Evolutionary conservation across 2,797 vertebrate genomes (phyloP).

Genomic region (Antennarius maculatus): DNA sequence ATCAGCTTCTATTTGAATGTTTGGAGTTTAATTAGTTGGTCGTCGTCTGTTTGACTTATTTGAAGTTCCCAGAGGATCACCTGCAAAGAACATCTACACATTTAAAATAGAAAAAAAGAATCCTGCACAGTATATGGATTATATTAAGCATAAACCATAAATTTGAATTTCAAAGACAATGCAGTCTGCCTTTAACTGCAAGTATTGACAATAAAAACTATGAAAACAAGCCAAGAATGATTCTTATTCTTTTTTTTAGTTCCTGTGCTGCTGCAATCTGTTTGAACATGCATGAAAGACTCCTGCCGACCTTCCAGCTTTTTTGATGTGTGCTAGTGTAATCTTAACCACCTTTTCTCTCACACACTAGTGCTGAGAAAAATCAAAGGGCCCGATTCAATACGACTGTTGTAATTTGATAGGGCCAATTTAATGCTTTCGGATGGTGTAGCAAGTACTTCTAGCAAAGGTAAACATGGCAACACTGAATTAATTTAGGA

Average conservation of each 20-base stretch:
- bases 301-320: slow-evolving; percentile 59
- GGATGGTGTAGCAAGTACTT: slow-evolving; percentile 40
- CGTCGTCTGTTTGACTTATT: slow-evolving; percentile 52
- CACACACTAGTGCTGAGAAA: slow-evolving; percentile 52
- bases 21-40: slow-evolving; percentile 1
- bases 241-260: slow-evolving; percentile 26
- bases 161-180: slow-evolving; percentile 74
- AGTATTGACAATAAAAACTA: slow-evolving; percentile 69
- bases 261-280: slow-evolving; percentile 57
- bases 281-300: slow-evolving; percentile 77
- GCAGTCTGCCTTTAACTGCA: slow-evolving; percentile 48
- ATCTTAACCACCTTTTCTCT: slow-evolving; percentile 62
- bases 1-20: slow-evolving; percentile 31
- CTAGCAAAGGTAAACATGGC: slow-evolving; percentile 50
- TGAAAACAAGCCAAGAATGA: slow-evolving; percentile 57
- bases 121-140: slow-evolving; percentile 20
- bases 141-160: slow-evolving; percentile 68
- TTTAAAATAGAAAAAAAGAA: slow-evolving; percentile 4
- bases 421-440: slow-evolving; percentile 49
- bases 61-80: slow-evolving; percentile 42
- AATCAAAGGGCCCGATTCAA: slow-evolving; percentile 70
- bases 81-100: slow-evolving; percentile 40
- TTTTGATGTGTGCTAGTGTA: slow-evolving; percentile 68
- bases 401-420: slow-evolving; percentile 60
- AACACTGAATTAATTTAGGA: slow-evolving; percentile 48